A percentile compares a stretch with the other conserved stretches of the same genome.
Conservation (phyloP, 2,113 vertebrate genomes). For the Atractosteus spatula region DNA sequence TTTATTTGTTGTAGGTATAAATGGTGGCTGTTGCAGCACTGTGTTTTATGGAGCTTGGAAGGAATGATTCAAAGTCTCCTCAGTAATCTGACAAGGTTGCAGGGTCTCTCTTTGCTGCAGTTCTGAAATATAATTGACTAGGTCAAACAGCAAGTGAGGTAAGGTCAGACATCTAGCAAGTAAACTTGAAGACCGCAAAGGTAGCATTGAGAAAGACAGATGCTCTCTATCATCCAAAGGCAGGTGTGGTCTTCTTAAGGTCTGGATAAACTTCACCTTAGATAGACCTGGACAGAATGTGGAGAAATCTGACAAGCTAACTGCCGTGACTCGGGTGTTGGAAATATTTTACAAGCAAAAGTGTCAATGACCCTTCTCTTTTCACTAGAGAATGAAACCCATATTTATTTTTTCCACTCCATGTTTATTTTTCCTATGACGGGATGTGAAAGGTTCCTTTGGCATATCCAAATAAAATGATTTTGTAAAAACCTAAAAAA, state of each 20-base stretch:
- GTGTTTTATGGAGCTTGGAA: slow-evolving; percentile 59
- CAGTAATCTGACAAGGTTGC: slow-evolving; percentile 62
- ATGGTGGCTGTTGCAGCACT: slow-evolving; percentile 22
- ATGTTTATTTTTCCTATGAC: too few species aligned
- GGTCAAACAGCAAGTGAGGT: slow-evolving; percentile 65
- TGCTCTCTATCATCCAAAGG: slow-evolving; percentile 48
- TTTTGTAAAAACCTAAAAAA: too few species aligned
- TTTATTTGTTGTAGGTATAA: too few species aligned
- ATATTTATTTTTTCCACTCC: too few species aligned
- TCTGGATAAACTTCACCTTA: neutral
- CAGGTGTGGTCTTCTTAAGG: neutral
- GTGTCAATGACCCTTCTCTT: too few species aligned
- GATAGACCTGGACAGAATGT: neutral
- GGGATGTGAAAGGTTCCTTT: too few species aligned
- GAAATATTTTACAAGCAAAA: too few species aligned
- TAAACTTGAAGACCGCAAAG: slow-evolving; percentile 43
- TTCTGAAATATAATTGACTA: slow-evolving; percentile 72
- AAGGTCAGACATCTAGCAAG: slow-evolving; percentile 57
- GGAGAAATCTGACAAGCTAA: neutral
- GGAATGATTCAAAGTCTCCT: slow-evolving; percentile 71
- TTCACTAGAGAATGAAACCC: too few species aligned
- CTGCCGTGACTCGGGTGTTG: neutral
- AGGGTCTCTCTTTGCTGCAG: slow-evolving; percentile 50
- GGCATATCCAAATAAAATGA: too few species aligned
- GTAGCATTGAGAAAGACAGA: slow-evolving; percentile 42